Percentiles rank a stretch among this genome's conserved stretches.
These are phyloP conservation scores for Brachyrhaphis roseni DNA, from an alignment of 2,797 vertebrate genomes.

Conservation along the genomic window DNA sequence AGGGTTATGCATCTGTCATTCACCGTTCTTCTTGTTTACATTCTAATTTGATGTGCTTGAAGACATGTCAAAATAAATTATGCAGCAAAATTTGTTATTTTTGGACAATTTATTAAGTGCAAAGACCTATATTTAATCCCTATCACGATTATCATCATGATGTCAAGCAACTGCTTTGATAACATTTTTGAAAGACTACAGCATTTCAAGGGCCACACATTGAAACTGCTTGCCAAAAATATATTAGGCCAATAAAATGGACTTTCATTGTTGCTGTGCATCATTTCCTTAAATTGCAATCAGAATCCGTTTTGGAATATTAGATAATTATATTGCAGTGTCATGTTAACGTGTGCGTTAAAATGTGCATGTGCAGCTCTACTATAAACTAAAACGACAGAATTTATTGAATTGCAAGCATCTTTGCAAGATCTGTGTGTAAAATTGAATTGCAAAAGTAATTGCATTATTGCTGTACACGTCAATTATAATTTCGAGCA, in stretches of 20 bases:
- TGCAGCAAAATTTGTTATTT: background rate
- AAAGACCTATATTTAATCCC: background rate
- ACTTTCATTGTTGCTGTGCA: background rate
- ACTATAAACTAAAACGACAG: background rate
- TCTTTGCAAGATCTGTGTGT: background rate
- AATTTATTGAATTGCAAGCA: background rate
- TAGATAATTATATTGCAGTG: background rate
- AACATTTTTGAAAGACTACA: background rate
- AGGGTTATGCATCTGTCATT: background rate
- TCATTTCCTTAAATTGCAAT: background rate
- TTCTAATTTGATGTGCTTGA: background rate
- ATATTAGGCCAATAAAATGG: background rate
- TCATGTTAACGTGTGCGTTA: background rate
- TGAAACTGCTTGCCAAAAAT: background rate
- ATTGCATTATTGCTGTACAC: background rate
- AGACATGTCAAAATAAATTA: background rate
- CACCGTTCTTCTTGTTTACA: background rate
- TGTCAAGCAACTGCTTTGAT: background rate
- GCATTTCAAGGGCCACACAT: background rate
- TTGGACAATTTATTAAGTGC: background rate
- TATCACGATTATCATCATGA: background rate
- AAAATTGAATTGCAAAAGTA: background rate
- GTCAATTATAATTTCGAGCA: background rate
- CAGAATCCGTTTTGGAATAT: background rate
- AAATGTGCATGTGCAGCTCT: background rate